A percentile compares a stretch with the other conserved stretches of the same genome.
These are phyloP conservation scores for cattle (Bos taurus) DNA, from an alignment of 2,113 vertebrate genomes.

Conservation along the genomic window ARS-UCD2.0 NC_037342.1:32174501-32175000, in stretches of 20 bases:
- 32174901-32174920: not conserved
- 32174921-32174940: not conserved
- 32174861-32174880: not conserved
- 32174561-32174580: accelerated
- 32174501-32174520: not conserved
- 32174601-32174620: accelerated
- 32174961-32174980: not conserved
- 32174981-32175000: not conserved
- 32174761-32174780: not conserved
- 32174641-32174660: not conserved
- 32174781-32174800: not conserved
- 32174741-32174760: not conserved
- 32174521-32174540: not conserved
- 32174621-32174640: not conserved
- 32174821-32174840: not conserved
- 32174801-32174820: not conserved
- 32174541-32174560: accelerated
- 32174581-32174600: accelerated
- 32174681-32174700: not conserved
- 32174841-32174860: not conserved
- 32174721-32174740: not conserved
- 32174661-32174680: not conserved
- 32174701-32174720: not conserved
- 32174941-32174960: not conserved
- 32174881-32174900: not conserved